These are phyloP conservation scores for Trissonchulus sp. DNA, from an alignment of 2,888 invertebrate species.

Conservation along the genomic window DNA sequence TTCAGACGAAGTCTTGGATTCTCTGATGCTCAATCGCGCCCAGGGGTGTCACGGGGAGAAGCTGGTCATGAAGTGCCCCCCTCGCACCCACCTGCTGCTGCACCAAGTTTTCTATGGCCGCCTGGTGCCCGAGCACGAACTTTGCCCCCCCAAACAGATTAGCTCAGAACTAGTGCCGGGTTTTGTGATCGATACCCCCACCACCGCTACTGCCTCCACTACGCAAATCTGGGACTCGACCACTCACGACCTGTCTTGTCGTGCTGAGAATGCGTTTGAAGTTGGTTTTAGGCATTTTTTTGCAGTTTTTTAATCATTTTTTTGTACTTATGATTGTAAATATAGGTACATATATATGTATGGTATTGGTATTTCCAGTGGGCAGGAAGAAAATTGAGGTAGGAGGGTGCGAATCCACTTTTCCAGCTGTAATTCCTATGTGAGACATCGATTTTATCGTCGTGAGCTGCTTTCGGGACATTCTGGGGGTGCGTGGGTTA, in stretches of 20 bases:
- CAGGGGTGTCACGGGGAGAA: conserved; percentile 86
- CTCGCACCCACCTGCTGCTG: conserved; percentile 71
- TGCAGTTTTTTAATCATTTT: conserved; percentile 2
- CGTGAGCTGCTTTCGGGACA: too few relatives aligned
- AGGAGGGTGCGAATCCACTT: too few relatives aligned
- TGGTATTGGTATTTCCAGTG: too few relatives aligned
- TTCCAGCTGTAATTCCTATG: too few relatives aligned
- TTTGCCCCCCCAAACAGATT: conserved; percentile 42
- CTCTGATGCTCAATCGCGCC: conserved; percentile 79
- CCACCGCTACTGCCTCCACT: conserved; percentile 29
- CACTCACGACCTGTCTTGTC: not conserved
- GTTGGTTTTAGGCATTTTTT: not conserved
- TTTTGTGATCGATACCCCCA: not conserved
- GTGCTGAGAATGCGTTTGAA: conserved; percentile 5
- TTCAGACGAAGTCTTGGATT: conserved; percentile 80
- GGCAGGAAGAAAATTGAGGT: too few relatives aligned
- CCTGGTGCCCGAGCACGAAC: conserved; percentile 45
- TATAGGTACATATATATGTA: too few relatives aligned
- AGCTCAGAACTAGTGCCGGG: too few relatives aligned
- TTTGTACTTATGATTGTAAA: not conserved
- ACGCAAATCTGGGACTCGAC: too few relatives aligned
- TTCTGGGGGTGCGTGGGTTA: too few relatives aligned
- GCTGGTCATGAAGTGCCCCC: conserved; percentile 78
- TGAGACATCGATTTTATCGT: too few relatives aligned
- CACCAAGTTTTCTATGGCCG: conserved; percentile 48